Evolutionary conservation across 2,888 invertebrate genomes (phyloP).

Genomic region (Teinopalpus imperialis): DNA sequence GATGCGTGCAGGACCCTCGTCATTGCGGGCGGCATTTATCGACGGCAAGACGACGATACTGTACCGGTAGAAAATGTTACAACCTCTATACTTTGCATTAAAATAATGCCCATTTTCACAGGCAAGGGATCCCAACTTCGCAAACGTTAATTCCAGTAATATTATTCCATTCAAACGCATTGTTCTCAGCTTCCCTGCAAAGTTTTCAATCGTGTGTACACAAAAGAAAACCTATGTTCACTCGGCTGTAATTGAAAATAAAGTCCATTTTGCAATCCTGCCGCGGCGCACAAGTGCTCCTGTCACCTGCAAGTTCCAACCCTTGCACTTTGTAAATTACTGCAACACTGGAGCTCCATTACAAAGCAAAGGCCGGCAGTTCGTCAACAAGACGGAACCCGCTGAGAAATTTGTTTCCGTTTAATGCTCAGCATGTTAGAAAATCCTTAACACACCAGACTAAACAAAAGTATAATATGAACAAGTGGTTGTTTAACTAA

Average conservation of each 20-base stretch:
- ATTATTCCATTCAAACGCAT: slow-evolving; percentile 70
- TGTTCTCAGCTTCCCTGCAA: slow-evolving; percentile 81
- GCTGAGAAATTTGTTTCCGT: slow-evolving; percentile 79
- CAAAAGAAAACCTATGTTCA: slow-evolving; percentile 71
- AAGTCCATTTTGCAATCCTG: slow-evolving; percentile 62
- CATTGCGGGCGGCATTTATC: slow-evolving; percentile 46
- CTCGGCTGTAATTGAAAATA: slow-evolving; percentile 50
- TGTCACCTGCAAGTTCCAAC: slow-evolving; percentile 57
- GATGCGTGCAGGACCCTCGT: slow-evolving; percentile 72
- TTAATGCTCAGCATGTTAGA: slow-evolving; percentile 80
- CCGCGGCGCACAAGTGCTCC: slow-evolving; percentile 40
- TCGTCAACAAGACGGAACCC: slow-evolving; percentile 77
- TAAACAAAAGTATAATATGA: slow-evolving; percentile 40
- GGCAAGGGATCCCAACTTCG: slow-evolving; percentile 81
- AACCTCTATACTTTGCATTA: slow-evolving; percentile 96
- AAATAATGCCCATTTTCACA: slow-evolving; percentile 93
- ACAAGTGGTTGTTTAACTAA: slow-evolving; percentile 51
- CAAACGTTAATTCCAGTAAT: slow-evolving; percentile 75
- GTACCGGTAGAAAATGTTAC: slow-evolving; percentile 82
- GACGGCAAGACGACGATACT: slow-evolving; percentile 66
- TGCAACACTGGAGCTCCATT: slow-evolving; percentile 60
- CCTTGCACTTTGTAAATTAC: slow-evolving; percentile 70
- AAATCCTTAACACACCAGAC: slow-evolving; percentile 64
- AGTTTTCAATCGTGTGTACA: slow-evolving; percentile 74
- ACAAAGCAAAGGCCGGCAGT: slow-evolving; percentile 78